Evolutionary conservation across 2,113 vertebrate genomes (phyloP).

Genomic region (Cinclus mexicanus): DNA sequence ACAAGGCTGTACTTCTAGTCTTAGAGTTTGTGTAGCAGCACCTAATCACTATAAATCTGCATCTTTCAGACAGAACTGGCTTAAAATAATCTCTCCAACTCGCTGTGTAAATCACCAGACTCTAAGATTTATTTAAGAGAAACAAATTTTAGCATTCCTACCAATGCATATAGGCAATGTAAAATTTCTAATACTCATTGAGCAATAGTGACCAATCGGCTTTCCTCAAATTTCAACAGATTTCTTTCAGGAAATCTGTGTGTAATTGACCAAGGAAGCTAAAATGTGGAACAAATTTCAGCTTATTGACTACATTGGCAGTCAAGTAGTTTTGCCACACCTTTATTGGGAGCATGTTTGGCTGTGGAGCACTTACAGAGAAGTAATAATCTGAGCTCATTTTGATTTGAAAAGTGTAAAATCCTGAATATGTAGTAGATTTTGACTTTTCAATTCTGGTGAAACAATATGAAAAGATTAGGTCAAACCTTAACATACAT

Average conservation of each 20-base stretch:
- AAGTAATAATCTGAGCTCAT: neutral
- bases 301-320: neutral
- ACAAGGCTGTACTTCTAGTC: neutral
- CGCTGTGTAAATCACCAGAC: neutral
- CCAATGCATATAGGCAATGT: neutral
- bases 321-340: neutral
- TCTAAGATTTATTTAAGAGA: neutral
- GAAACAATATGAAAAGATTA: neutral
- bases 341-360: neutral
- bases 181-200: neutral
- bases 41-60: neutral
- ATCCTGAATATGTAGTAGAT: neutral
- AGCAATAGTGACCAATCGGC: neutral
- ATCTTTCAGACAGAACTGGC: neutral
- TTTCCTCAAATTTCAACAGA: neutral
- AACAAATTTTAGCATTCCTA: neutral
- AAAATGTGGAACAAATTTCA: neutral
- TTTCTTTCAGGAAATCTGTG: neutral
- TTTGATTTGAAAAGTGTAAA: neutral
- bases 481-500: neutral
- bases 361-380: neutral
- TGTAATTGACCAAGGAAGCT: neutral
- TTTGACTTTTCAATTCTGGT: neutral
- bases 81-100: neutral
- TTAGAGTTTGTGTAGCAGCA: neutral